Base-by-base conservation (phyloP, 2,113 vertebrate genomes). In the Mus pahari region DNA sequence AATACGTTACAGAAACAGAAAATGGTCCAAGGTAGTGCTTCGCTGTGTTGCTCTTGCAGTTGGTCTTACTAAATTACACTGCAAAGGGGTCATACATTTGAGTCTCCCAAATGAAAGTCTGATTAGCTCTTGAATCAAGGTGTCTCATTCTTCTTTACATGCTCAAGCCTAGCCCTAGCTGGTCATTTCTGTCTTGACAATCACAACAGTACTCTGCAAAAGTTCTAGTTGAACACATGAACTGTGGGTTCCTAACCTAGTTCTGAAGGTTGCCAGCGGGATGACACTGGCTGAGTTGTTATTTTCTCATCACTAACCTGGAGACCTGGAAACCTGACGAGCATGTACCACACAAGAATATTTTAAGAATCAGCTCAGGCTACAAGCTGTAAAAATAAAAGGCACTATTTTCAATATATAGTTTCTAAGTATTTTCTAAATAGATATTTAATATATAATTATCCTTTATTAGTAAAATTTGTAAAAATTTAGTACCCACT, bases 401-500 rank as follows among this genome's bases (percentile, higher is more conserved):
- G 48, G 33, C 45, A 89, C n/a, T 66, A 10, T 84, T 93, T 96
- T 90, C 62, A 92, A 92, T 62, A 79, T n/a, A 36, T 89, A 33
- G 39, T 96, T 95, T 96, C 71, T 81, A 95, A 96, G 13, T 68
- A 0, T 33, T 68, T 68, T 33, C 66, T 68, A 68, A 68, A 68
- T 68, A 68, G 31, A 68, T 68, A 33, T 68, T 68, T 33, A 68
- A 73, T 70, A 39, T 58, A 90, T 55, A 89, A 81, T 94, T 91
- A 90, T 19, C 19, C 1, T 94, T 90, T 91, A 94, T 83, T 92
- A 53, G 33, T 36, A 94, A 97, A 90, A 81, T 53, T 92, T 90
- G 16, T 84, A 92, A 86, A 94, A 94, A 86, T 92, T 87, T 77
- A 81, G 12, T 68, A 28, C 42, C 90, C 93, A 71, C 16, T 48